Conservation (phyloP, 1,140 invertebrate species). For the Saccostrea echinata region DNA sequence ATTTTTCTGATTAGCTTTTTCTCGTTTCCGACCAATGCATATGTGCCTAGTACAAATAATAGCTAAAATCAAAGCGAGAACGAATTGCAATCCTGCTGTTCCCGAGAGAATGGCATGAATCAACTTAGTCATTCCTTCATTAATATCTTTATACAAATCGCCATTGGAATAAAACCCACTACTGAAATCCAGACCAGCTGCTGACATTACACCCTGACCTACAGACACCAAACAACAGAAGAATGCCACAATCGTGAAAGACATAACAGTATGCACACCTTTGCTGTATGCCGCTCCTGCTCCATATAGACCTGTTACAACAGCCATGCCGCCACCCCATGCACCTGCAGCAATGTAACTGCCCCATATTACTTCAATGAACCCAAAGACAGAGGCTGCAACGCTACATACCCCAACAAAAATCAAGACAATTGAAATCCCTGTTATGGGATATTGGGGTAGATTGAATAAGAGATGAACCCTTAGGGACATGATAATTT, state of each 20-base stretch:
- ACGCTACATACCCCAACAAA: conserved; percentile 53
- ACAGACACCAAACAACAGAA: conserved; percentile 48
- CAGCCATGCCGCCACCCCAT: conserved; percentile 48
- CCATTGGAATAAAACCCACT: conserved; percentile 50
- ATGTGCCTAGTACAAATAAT: conserved; percentile 50
- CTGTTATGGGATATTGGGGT: conserved; percentile 50
- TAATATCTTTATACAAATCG: neutral
- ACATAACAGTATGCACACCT: conserved; percentile 50
- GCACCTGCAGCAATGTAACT: conserved; percentile 51
- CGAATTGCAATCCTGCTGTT: conserved; percentile 44
- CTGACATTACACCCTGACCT: conserved; percentile 44
- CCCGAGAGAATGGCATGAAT: conserved; percentile 52
- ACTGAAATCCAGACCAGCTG: conserved; percentile 47
- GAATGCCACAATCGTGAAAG: conserved; percentile 40
- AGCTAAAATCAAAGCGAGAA: conserved; percentile 36
- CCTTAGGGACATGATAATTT: conserved; percentile 49
- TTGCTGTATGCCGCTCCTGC: conserved; percentile 49
- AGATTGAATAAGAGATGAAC: conserved; percentile 54
- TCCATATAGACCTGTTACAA: conserved; percentile 49
- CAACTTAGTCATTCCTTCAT: conserved; percentile 46
- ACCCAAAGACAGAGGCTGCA: conserved; percentile 45
- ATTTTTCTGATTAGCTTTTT: conserved; percentile 10
- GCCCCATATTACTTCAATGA: conserved; percentile 54
- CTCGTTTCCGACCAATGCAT: conserved; percentile 39
- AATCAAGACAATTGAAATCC: conserved; percentile 47